A percentile compares a stretch with the other conserved stretches of the same genome.
Evolutionary conservation across 2,888 invertebrate species (phyloP).

Genomic region (Pyrgus malvae): DNA sequence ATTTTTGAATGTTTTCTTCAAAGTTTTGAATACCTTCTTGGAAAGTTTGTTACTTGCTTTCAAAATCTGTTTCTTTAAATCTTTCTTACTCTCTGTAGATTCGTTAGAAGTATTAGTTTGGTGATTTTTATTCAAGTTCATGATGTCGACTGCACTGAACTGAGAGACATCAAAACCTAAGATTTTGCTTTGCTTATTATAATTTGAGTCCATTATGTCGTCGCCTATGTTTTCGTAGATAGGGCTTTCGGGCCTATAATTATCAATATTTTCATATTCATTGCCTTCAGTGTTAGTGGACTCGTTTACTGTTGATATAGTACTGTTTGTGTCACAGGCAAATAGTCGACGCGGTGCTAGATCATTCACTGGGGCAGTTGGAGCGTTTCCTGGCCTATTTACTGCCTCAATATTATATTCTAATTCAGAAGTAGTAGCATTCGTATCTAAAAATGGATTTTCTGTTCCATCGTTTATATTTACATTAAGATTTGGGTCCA

Average conservation of each 20-base stretch:
- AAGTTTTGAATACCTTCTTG: conserved; percentile 69
- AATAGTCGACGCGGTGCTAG: conserved; percentile 66
- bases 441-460: conserved; percentile 60
- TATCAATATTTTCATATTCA: conserved; percentile 70
- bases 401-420: conserved; percentile 56
- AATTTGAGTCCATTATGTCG: conserved; percentile 45
- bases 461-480: conserved; percentile 38
- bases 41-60: conserved; percentile 69
- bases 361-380: conserved; percentile 37
- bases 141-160: conserved; percentile 67
- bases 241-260: conserved; percentile 62
- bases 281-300: conserved; percentile 49
- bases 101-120: conserved; percentile 56
- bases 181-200: conserved; percentile 76
- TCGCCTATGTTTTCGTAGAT: conserved; percentile 66
- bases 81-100: conserved; percentile 63
- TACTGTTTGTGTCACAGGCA: conserved; percentile 63
- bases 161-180: conserved; percentile 71
- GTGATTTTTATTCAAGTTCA: conserved; percentile 64
- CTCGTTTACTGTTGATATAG: conserved; percentile 71
- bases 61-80: conserved; percentile 56
- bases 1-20: conserved; percentile 69
- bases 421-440: conserved; percentile 46
- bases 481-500: conserved; percentile 56
- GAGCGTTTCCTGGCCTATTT: conserved; percentile 40